Base-by-base conservation (phyloP, 1,140 invertebrate genomes). In the Calycopis cecrops region DNA sequence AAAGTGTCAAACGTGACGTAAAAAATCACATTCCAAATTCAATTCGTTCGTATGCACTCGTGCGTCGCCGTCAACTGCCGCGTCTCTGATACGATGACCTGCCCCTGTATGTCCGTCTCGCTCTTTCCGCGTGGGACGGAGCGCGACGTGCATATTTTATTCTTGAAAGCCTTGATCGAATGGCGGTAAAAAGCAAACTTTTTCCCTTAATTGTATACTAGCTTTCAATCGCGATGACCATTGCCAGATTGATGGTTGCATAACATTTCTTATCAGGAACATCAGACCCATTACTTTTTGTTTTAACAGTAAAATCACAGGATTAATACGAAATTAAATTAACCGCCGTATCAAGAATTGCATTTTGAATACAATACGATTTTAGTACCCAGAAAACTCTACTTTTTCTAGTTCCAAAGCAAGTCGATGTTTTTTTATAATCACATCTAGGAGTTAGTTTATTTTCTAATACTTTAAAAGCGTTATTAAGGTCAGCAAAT, bases 41-140 rank as follows among this genome's bases (percentile, higher is more conserved):
- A 51, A 62, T 52, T 59, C 52, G 55, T 62, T 65, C 62, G 62
- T 52, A 62, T 37, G 54, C 67, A 57, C 50, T 69, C 69, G 69
- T 72, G 69, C 64, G 67, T 67, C 57, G 57, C 67, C 62, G 64
- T 42, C 50, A 57, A 63, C 59, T 57, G 62, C 62, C 53, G 60
- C 50, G 58, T 48, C 44, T 38, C 51, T 52, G 51, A 60, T 54
- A 38, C 54, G 56, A 60, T 40, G 60, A 62, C 57, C 47, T 58
- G 21, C 40, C 16, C 6, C 40, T 44, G 7, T 44, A 44, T 17
- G 16, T 21, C 59, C 18, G 7, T 63, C 69, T 38, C 51, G 47
- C 17, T 72, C 57, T 10, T 40, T 34, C 53, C 9, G n/a, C 9
- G 9, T 34, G 14, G 33, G 12, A 49, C 16, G 48, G 52, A 63